Evolutionary conservation across 2,797 vertebrate genomes (phyloP), one percentile per base, ranked within the genome.

Genomic region (Lacerta agilis): DNA sequence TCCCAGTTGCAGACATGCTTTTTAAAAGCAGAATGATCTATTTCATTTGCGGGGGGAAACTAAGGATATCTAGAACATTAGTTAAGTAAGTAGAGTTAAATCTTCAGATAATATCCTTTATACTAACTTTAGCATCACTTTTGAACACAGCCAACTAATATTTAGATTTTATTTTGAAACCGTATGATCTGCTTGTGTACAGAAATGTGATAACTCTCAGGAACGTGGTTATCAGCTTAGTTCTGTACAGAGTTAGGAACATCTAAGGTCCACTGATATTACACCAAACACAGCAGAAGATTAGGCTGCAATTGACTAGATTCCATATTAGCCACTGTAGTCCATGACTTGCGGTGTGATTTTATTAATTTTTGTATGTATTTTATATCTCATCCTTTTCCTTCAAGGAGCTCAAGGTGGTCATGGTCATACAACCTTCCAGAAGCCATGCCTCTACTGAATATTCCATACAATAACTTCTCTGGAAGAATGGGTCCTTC

Each of bases 1-100:
- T 87, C 45, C 7, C 80, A 77, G 1, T 5, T 5, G 36, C 82
- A 87, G 83, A 90, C 86, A 69, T 85, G 84, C 43, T 23, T 86
- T 78, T 88, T 79, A 18, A 79, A 45, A 36, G 23, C 27, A 67
- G 27, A 15, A 72, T 79, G 20, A 83, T 67, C 38, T 82, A 83
- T 13, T 43, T 2, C 82, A 0, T 87, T 91, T 73, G 67, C 79
- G 29, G 78, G 13, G 1, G 15, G 38, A 82, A 80, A 5, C 36
- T 20, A 92, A 82, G 43, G 15, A 10, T 79, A 79, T 72, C 18
- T 81, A 18, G 10, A 75, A 81, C 49, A 64, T 18, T 79, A 64
- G 79, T 43, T 38, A 81, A 61, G 43, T 75, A 64, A 41, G 18
- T 33, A 33, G 36, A 61, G 72, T 41, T 61, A 86, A 73, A 55